Conservation (phyloP, 2,888 invertebrate genomes). For the Geotrupes spiniger region DNA sequence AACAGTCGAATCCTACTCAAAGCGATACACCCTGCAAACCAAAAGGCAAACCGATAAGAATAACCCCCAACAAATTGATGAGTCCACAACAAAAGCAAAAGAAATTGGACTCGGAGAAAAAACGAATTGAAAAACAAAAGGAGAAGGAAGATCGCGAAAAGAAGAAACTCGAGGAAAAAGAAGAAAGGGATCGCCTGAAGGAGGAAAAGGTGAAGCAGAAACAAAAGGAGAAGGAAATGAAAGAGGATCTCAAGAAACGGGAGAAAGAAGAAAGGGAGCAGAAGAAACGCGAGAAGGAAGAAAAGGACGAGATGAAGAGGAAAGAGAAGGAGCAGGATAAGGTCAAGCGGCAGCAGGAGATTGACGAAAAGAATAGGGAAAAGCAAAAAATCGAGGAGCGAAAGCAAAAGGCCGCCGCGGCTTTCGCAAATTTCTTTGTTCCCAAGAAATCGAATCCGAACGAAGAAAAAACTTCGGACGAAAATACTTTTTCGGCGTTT, state of each 20-base stretch:
- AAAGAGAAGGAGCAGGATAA: slow-evolving; percentile 47
- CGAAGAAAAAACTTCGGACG: slow-evolving; percentile 35
- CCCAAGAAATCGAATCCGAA: slow-evolving; percentile 52
- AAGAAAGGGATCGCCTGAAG: slow-evolving; percentile 45
- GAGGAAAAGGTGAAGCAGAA: slow-evolving; percentile 30
- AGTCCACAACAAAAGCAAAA: slow-evolving; percentile 54
- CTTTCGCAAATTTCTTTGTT: slow-evolving; percentile 81
- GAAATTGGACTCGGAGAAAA: slow-evolving; percentile 58
- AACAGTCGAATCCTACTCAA: no score
- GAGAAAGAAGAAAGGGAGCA: slow-evolving; percentile 55
- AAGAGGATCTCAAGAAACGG: slow-evolving; percentile 49
- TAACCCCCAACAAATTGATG: slow-evolving; percentile 37
- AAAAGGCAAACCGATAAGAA: slow-evolving; percentile 8
- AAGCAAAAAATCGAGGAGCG: slow-evolving; percentile 70
- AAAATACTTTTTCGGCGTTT: slow-evolving; percentile 53
- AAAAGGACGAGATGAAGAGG: slow-evolving; percentile 44
- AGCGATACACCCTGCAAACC: slow-evolving; percentile 12
- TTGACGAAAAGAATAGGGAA: slow-evolving; percentile 59
- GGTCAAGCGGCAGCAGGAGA: slow-evolving; percentile 53
- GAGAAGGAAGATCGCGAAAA: slow-evolving; percentile 50
- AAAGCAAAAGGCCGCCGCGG: slow-evolving; percentile 74
- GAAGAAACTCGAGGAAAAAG: slow-evolving; percentile 54
- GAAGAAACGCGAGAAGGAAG: slow-evolving; percentile 55
- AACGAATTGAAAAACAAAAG: slow-evolving; percentile 55
- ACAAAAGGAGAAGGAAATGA: slow-evolving; percentile 49